Conservation (phyloP, 2,888 invertebrate genomes). For the Lithophane semibrunnea region DNA sequence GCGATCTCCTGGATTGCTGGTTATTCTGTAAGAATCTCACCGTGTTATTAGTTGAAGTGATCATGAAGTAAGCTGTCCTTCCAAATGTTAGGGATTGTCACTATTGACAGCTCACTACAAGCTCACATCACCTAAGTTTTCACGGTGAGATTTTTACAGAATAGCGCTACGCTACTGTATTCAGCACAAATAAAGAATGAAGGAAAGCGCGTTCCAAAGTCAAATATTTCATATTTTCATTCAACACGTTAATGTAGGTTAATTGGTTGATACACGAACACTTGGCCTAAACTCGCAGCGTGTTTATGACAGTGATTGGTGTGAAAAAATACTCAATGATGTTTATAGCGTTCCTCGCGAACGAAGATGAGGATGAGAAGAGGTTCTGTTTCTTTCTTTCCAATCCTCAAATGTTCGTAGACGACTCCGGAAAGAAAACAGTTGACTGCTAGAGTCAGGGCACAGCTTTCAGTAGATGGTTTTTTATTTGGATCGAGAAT, state of each 20-base stretch:
- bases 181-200: conserved; percentile 33
- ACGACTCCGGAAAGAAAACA: neutral
- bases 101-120: too few relatives aligned
- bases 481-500: neutral
- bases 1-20: neutral
- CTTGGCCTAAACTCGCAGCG: conserved; percentile 35
- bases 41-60: too few relatives aligned
- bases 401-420: neutral
- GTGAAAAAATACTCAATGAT: conserved; percentile 24
- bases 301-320: conserved; percentile 38
- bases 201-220: conserved; percentile 65
- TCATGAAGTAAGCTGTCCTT: too few relatives aligned
- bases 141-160: too few relatives aligned
- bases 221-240: conserved; percentile 64
- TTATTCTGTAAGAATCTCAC: too few relatives aligned
- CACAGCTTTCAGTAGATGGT: neutral
- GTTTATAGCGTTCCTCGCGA: neutral
- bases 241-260: conserved; percentile 63
- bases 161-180: too few relatives aligned
- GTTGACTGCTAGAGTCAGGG: neutral
- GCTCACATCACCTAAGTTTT: too few relatives aligned
- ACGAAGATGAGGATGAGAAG: conserved; percentile 4
- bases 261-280: conserved; percentile 62
- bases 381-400: neutral
- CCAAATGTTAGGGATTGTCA: too few relatives aligned